A percentile compares a stretch with the other conserved stretches of the same genome.
phyloP scores from a whole-genome alignment of 2,888 invertebrate genomes.

The Epistrophella euchroma region DNA sequence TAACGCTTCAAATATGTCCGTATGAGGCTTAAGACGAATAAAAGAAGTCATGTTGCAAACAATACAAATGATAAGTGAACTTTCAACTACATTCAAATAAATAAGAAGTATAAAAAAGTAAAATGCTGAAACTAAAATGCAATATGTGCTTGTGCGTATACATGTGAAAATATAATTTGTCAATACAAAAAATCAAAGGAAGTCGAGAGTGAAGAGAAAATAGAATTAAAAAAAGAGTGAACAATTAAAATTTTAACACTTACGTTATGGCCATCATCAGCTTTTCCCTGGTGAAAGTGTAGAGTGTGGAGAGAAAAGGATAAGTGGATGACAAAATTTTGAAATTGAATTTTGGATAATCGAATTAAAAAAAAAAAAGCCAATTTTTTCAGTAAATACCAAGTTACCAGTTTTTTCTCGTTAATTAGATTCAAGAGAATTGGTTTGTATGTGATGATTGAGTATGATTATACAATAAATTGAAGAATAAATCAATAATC shows the following conservation, averaged over 20 bases:
- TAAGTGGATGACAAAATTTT: conserved; percentile 72
- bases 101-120: neutral
- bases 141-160: conserved; percentile 49
- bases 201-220: conserved; percentile 48
- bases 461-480: conserved; percentile 5
- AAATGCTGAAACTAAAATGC: conserved; percentile 49
- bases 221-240: conserved; percentile 39
- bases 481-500: conserved; percentile 59
- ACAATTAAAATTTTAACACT: conserved; percentile 61
- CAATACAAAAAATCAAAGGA: conserved; percentile 27
- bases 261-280: conserved; percentile 74
- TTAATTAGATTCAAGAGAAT: conserved; percentile 21
- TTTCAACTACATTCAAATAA: conserved; percentile 55
- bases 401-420: conserved; percentile 12
- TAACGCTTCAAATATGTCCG: neutral
- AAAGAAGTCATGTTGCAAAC: conserved; percentile 28
- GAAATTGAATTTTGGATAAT: conserved; percentile 62
- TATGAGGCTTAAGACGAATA: neutral
- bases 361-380: conserved; percentile 50
- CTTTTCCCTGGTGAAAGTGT: conserved; percentile 72
- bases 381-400: conserved; percentile 38
- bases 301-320: conserved; percentile 64
- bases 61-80: conserved; percentile 39
- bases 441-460: conserved; percentile 44
- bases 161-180: conserved; percentile 23